These are phyloP conservation scores for Stenolophus ochropezus DNA, from an alignment of 2,888 invertebrate species.

Conservation along the genomic window DNA sequence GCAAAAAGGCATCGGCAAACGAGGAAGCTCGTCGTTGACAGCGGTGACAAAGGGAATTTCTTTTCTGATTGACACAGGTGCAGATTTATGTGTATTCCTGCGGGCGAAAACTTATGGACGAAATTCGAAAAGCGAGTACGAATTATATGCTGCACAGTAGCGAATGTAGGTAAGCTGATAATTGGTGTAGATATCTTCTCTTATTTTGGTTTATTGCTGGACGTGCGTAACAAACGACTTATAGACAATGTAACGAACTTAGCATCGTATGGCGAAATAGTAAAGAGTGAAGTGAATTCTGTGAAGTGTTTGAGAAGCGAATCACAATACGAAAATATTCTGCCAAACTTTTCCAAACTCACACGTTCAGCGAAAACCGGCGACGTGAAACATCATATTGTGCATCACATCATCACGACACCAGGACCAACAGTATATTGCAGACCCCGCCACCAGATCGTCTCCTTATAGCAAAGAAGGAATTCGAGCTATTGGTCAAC, in stretches of 20 bases:
- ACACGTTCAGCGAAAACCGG: not conserved
- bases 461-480: conserved; percentile 62
- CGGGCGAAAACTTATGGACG: not conserved
- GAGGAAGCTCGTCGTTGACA: not conserved
- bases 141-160: not conserved
- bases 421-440: conserved; percentile 64
- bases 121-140: not conserved
- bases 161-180: too few relatives aligned
- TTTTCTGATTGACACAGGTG: not conserved
- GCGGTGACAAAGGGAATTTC: not conserved
- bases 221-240: too few relatives aligned
- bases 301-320: not conserved
- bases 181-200: too few relatives aligned
- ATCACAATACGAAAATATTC: not conserved
- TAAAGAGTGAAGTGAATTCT: not conserved
- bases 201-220: too few relatives aligned
- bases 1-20: not conserved
- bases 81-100: not conserved
- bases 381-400: conserved; percentile 36
- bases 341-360: not conserved
- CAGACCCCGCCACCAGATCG: conserved; percentile 64
- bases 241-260: too few relatives aligned
- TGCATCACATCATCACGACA: conserved; percentile 65
- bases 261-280: not conserved
- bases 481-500: conserved; percentile 66